Base-by-base conservation (phyloP, 1,140 invertebrate genomes). In the Heliconius eleuchia region DNA sequence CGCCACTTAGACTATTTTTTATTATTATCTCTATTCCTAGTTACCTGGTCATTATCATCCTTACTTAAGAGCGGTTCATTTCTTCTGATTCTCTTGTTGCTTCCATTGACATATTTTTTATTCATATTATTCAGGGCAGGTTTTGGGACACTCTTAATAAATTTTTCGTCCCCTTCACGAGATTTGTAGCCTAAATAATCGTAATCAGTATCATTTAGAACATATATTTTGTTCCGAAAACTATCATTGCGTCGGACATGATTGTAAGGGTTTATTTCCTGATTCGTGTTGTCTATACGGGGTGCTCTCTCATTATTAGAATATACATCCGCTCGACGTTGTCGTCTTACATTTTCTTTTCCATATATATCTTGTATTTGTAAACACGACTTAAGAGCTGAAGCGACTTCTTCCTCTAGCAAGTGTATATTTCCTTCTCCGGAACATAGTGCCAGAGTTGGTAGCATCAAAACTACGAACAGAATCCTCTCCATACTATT, bases 391-490 rank as follows among this genome's bases (percentile, higher is more conserved):
- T 83, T 84, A 60, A 94, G 27, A n/a, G 90, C 92, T 4, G 78
- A 76, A 1, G 82, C 83, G 27, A 93, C 80, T 81, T 94, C 92
- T 76, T 92, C 87, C 83, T 93, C 88, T 18, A 93, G 72, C 16
- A 94, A 76, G 50, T 86, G 87, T 52, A 93, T 90, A 71, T 94
- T 94, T 1, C 92, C 92, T 50, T 94, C 88, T 8, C 89, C 87
- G 1, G 86, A 82, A 74, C 85, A 86, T 39, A 73, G 73, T 18
- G 86, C 84, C 13, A 88, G 77, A 30, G 75, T 57, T 16, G 87
- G 84, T 37, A 92, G 57, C 18, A 90, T 9, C 23, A 90, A 76
- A n/a, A 89, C 52, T 72, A 87, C 27, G 37, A 86, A 57, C 27
- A 78, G 46, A 52, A 52, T 73, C 71, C 83, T 71, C 13, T 34